Percentiles rank a stretch among this genome's conserved stretches.
phyloP scores from a whole-genome alignment of 2,888 invertebrate genomes.

The Lasioglossum oenotherae region DNA sequence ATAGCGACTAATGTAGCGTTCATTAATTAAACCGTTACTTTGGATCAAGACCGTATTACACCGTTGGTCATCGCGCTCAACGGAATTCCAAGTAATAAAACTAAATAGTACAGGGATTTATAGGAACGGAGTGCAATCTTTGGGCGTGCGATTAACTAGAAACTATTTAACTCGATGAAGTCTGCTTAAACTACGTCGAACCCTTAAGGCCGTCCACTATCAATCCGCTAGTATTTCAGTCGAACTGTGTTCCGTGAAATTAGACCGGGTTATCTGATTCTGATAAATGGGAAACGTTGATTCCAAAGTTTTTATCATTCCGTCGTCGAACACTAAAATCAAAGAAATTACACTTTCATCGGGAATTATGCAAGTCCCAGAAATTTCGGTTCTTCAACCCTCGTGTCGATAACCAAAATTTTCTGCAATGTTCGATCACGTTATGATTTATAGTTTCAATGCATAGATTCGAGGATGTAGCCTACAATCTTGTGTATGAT shows the following conservation, averaged over 20 bases:
- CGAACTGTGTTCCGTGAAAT: background rate
- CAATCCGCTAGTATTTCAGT: background rate
- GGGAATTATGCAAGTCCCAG: background rate
- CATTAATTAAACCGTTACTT: conserved; percentile 27
- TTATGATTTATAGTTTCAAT: too few species aligned
- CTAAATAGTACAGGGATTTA: conserved; percentile 59
- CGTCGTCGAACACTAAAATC: background rate
- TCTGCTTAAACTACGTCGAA: conserved; percentile 25
- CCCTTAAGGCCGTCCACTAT: conserved; percentile 3
- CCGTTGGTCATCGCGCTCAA: conserved; percentile 5
- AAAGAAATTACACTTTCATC: background rate
- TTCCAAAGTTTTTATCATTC: background rate
- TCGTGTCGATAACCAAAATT: too few species aligned
- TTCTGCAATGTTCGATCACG: too few species aligned
- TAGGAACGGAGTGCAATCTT: conserved; percentile 33
- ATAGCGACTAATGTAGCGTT: background rate
- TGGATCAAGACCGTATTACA: conserved; percentile 12
- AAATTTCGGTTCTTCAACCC: background rate
- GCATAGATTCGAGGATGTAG: too few species aligned
- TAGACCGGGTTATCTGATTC: background rate
- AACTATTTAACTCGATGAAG: conserved; percentile 32
- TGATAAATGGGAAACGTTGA: background rate
- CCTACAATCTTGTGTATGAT: too few species aligned
- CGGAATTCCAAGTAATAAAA: conserved; percentile 52
- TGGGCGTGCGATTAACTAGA: conserved; percentile 14